Evolutionary conservation across 2,113 vertebrate genomes (phyloP), one percentile per base, ranked within the genome.

Genomic region (Chloropsis cyanopogon): DNA sequence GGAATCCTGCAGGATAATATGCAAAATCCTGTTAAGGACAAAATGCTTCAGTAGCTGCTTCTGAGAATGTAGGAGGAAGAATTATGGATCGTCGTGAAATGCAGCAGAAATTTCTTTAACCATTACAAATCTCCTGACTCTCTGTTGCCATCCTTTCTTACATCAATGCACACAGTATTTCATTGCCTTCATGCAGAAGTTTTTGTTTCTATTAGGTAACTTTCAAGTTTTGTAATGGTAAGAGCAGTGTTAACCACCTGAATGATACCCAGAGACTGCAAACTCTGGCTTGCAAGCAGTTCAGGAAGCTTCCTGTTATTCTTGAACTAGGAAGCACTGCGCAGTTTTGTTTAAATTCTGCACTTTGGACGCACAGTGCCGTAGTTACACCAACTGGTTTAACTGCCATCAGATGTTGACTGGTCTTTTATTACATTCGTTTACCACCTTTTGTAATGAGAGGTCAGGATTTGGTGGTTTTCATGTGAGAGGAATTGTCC

Each of bases 151-250:
- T 39, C 42, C 11, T 79, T 69, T 88, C 31, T 50, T 19, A 12
- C 1, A 2, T 41, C 65, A 72, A 29, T 0, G 0, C 2, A 2
- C 9, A 6, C 24, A 25, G 18, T 42, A 35, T 82, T 57, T 59
- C 22, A 17, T n/a, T 65, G 35, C 33, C 39, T 87, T 31, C 28
- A 12, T 21, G 11, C 10, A 13, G 44, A 56, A 84, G 15, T 47
- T 6, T 24, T 29, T 26, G 5, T 76, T 90, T 35, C 18, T 72
- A 0, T 59, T 60, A 39, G 39, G 15, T 42, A 39, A 14, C 8
- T 69, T 81, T 4, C 35, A 95, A 60, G 13, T 50, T 54, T 26
- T 68, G 10, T 26, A 33, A 14, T 56, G 8, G 4, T n/a, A 46
- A 18, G 15, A 57, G 25, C 7, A 3, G 4, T 29, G 6, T 70